A percentile compares a stretch with the other conserved stretches of the same genome.
Conservation (phyloP, 2,113 vertebrate genomes). For the Pterophyllum scalare region DNA sequence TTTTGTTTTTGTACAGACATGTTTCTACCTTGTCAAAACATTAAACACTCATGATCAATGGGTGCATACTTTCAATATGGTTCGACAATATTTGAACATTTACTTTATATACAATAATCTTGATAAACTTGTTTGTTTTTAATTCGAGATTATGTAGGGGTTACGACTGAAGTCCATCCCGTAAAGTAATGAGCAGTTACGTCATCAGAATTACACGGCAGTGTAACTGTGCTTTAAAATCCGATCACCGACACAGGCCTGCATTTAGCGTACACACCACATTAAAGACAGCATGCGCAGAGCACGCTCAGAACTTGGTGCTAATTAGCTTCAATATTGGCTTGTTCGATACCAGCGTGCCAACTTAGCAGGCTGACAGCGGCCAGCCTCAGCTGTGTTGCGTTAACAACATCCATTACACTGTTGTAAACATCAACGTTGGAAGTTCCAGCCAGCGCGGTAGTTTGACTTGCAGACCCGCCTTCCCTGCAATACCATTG, state of each 20-base stretch:
- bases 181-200: background rate
- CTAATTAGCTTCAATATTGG: background rate
- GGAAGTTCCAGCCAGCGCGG: slow-evolving; percentile 56
- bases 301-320: background rate
- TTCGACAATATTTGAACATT: background rate
- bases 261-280: background rate
- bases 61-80: background rate
- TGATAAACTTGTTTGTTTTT: background rate
- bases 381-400: slow-evolving; percentile 18
- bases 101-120: background rate
- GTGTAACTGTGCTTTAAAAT: background rate
- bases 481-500: slow-evolving; percentile 43
- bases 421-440: slow-evolving; percentile 58
- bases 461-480: slow-evolving; percentile 64
- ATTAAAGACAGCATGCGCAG: background rate
- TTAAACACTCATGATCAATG: background rate
- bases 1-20: rapidly evolving
- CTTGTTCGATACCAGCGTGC: background rate
- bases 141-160: background rate
- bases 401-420: slow-evolving; percentile 60
- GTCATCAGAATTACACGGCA: background rate
- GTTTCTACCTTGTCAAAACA: background rate
- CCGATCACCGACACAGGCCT: background rate
- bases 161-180: background rate
- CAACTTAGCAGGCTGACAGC: background rate